Conservation (phyloP, 1,140 invertebrate genomes). For the Grapholita molesta region DNA sequence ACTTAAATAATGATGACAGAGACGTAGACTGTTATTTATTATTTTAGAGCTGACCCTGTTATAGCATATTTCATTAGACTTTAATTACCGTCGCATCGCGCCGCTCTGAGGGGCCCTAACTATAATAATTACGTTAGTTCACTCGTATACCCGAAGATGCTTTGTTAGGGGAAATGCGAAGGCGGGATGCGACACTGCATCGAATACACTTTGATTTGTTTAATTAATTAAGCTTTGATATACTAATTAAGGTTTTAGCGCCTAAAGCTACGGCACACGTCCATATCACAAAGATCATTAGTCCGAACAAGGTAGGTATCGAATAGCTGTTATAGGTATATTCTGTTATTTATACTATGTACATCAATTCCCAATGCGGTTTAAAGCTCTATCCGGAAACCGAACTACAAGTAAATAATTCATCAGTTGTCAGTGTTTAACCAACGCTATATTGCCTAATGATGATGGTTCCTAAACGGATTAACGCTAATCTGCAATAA, state of each 20-base stretch:
- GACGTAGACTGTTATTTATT: conserved; percentile 27
- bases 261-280: too few species aligned
- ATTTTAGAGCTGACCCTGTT: conserved; percentile 27
- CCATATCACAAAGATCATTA: too few species aligned
- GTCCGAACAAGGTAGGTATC: neutral
- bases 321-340: too few species aligned
- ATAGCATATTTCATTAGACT: conserved; percentile 40
- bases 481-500: neutral
- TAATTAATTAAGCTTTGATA: too few species aligned
- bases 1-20: conserved; percentile 13
- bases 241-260: too few species aligned
- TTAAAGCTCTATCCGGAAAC: neutral
- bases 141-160: neutral
- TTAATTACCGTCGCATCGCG: conserved; percentile 34
- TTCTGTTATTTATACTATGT: too few species aligned
- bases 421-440: neutral
- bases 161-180: conserved; percentile 2
- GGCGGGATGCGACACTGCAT: neutral
- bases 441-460: neutral
- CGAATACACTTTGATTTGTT: conserved; percentile 1
- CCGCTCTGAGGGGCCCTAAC: conserved; percentile 15
- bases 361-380: neutral
- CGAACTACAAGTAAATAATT: conserved; percentile 7
- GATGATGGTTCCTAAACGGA: neutral
- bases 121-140: conserved; percentile 16